Evolutionary conservation across 2,113 vertebrate species (phyloP).

Genomic region (Anser brachyrhynchus): DNA sequence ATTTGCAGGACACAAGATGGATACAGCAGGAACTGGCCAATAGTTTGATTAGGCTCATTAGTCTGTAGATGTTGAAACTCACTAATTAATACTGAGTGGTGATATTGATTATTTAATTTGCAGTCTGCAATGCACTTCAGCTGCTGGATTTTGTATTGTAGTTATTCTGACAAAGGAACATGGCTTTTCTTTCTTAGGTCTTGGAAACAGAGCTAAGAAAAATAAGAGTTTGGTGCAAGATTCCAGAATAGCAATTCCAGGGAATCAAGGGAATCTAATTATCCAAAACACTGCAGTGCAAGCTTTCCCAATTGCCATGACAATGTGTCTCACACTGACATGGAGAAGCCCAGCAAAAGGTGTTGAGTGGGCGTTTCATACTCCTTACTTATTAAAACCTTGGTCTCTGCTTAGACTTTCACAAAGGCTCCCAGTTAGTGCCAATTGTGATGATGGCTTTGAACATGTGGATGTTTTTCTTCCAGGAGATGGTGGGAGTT

Average conservation of each 20-base stretch:
- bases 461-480: background rate
- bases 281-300: background rate
- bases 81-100: conserved; percentile 5
- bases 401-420: background rate
- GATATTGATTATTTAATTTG: conserved; percentile 21
- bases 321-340: background rate
- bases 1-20: background rate
- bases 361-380: conserved; percentile 9
- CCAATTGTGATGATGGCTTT: background rate
- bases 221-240: background rate
- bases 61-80: background rate
- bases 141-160: background rate
- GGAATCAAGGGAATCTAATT: background rate
- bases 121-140: background rate
- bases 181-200: background rate
- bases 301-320: background rate
- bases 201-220: background rate
- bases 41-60: background rate
- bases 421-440: conserved; percentile 5
- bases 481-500: background rate
- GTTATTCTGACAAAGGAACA: background rate
- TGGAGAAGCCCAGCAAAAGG: background rate
- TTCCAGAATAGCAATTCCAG: conserved; percentile 2
- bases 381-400: background rate
- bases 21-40: background rate